Base-by-base conservation (phyloP, 2,797 vertebrate genomes). In the Discoglossus pictus region DNA sequence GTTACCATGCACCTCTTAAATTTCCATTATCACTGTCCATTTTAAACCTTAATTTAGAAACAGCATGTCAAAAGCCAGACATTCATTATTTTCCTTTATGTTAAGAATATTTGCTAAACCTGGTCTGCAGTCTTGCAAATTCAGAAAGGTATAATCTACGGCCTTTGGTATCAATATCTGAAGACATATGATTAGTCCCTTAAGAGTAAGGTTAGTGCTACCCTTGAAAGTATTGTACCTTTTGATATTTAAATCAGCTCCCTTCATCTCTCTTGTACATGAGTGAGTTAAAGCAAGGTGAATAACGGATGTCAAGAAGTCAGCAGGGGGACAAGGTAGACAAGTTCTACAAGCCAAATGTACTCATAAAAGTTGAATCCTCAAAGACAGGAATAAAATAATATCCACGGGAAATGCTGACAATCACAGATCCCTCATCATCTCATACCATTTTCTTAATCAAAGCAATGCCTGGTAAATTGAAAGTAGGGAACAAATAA, bases 401-500 rank as follows among this genome's bases (percentile, higher is more conserved):
- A 83, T 82, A 78, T 71, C 73, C 74, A 72, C 44, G 8, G 61
- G 53, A 65, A 74, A 68, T 52, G 48, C 80, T 79, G 65, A 79
- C 73, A 81, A 78, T 78, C 86, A 74, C 73, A 75, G 61, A 80
- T 78, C 77, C 73, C 63, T 54, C 74, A 52, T 64, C 36, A 46
- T 43, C 27, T 73, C 72, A 66, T 79, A 67, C 76, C 69, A 76
- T 68, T 85, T 80, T 77, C 83, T 87, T 87, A 88, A 86, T 87
- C 83, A 86, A 84, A 84, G 75, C 71, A 76, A 75, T 86, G 78
- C 73, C 59, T 68, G 74, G 83, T 80, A 75, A 88, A 87, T 85
- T 86, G 77, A 83, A 87, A 85, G 84, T 84, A 86, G 73, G 75
- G 75, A 75, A 72, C 66, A 55, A 18, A 65, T 63, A 83, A 80